Percentiles rank a stretch among this genome's conserved stretches.
These are phyloP conservation scores for Clytia hemisphaerica DNA, from an alignment of 30 jellyfish, hydroid and myxozoan genomes.

Conservation along the genomic window DNA sequence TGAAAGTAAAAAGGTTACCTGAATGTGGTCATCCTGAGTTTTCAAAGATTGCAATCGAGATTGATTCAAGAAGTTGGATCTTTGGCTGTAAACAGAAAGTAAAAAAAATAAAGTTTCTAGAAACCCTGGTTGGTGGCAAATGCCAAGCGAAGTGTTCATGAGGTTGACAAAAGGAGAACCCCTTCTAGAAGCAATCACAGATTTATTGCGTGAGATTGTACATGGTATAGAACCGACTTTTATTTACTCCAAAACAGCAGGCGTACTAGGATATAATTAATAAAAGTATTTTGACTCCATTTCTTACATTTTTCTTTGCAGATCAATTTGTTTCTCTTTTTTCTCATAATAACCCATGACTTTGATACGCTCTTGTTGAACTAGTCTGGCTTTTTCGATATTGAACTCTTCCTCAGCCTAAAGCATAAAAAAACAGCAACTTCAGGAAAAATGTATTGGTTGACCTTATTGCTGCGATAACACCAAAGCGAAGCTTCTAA, in stretches of 20 bases:
- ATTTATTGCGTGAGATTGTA: no score
- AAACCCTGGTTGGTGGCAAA: no score
- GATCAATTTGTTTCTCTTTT: conserved; percentile 84
- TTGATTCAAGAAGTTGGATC: conserved; percentile 86
- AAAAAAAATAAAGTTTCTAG: no score
- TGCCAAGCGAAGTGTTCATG: no score
- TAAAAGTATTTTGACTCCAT: background rate
- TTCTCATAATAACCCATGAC: conserved; percentile 80
- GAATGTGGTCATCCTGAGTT: conserved; percentile 74
- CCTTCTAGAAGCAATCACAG: no score
- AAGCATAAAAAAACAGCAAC: no score
- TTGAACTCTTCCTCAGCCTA: conserved; percentile 99
- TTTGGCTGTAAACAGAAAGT: conserved; percentile 53
- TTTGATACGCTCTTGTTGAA: conserved; percentile 91
- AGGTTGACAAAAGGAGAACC: no score
- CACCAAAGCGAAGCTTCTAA: no score
- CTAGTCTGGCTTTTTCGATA: conserved; percentile 94
- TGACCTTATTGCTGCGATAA: no score
- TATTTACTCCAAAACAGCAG: background rate
- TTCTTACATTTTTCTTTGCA: conserved; percentile 89
- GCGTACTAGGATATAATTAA: background rate
- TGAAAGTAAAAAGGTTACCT: conserved; percentile 26
- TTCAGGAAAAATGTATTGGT: no score
- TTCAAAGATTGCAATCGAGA: conserved; percentile 70
- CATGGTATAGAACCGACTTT: background rate